Base-by-base conservation (phyloP, 2,888 invertebrate species). In the Poecilobothrus nobilitatus region DNA sequence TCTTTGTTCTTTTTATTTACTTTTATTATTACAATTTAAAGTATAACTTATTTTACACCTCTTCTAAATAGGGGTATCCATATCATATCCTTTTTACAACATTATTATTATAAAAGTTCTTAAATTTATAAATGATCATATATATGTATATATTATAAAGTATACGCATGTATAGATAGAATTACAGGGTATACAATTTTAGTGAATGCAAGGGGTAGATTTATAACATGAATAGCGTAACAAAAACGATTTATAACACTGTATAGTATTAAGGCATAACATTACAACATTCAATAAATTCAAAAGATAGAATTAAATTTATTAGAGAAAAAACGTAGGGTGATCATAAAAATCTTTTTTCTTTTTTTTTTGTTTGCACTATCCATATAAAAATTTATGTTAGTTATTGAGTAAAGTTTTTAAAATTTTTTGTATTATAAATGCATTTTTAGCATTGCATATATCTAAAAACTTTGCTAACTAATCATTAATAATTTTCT, bases 401-500 rank as follows among this genome's bases (percentile, higher is more conserved):
- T 15, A 10, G 12, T 44, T 10, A 10, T 15, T 44, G 12, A 37
- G 6, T 37, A 4, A 10, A 37, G 37, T 1, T 53, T 53, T 12
- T 15, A 53, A 18, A 53, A 18, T 53, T 53, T 53, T 53, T 53
- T 18, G 1, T 15, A 15, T 53, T 12, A 41, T 12, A 8, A 41
- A 41, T 41, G 41, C 41, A 41, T 41, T 41, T 41, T 41, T 12
- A 41, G 2, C 12, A 44, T 12, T 44, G 3, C 44, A 44, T 44
- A 41, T 53, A 18, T 53, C 4, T 53, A 18, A 18, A 44, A 12
- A 53, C 9, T 53, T 53, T 53, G 18, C 53, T 53, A 53, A 53
- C 53, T 53, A 53, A 53, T 53, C 53, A 53, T 53, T 53, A 53
- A 53, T 53, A 53, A 53, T 53, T 53, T 41, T 53, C 53, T 18